Percentiles rank a stretch among this genome's conserved stretches.
These are phyloP conservation scores for Acleris holmiana DNA, from an alignment of 2,888 invertebrate genomes.

Conservation along the genomic window DNA sequence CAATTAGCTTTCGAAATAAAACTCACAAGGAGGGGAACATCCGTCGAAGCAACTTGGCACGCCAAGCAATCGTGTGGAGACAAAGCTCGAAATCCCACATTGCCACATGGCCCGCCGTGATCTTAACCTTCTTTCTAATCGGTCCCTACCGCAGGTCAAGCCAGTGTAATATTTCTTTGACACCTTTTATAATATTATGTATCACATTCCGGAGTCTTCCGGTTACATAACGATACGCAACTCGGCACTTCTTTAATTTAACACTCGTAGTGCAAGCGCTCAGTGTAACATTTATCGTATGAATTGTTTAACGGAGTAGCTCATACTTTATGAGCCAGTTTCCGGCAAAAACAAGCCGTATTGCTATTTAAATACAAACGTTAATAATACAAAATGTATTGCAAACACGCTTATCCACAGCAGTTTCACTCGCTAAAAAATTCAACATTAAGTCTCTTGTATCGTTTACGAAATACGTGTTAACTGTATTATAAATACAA, in stretches of 20 bases:
- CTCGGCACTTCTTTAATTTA: conserved; percentile 31
- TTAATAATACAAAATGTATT: conserved; percentile 62
- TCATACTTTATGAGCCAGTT: conserved; percentile 59
- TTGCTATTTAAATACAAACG: conserved; percentile 62
- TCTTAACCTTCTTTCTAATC: no score
- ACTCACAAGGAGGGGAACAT: no score
- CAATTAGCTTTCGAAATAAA: no score
- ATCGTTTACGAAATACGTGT: conserved; percentile 53
- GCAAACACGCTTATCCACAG: conserved; percentile 58
- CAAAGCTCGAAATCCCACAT: no score
- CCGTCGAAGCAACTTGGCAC: no score
- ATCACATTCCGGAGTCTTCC: conserved; percentile 19
- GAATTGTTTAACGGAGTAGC: conserved; percentile 47
- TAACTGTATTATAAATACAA: conserved; percentile 35
- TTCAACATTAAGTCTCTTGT: conserved; percentile 67
- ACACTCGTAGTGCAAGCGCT: conserved; percentile 37
- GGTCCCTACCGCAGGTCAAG: no score
- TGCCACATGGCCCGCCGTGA: no score
- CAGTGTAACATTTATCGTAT: conserved; percentile 44
- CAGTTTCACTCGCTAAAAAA: conserved; percentile 61
- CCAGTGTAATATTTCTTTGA: no score
- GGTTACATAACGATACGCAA: conserved; percentile 23
- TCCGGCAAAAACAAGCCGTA: conserved; percentile 59
- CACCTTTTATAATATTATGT: not conserved
- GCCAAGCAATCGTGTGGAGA: no score